phyloP scores from a whole-genome alignment of 2,113 vertebrate genomes.

The Dasypus novemcinctus region DNA sequence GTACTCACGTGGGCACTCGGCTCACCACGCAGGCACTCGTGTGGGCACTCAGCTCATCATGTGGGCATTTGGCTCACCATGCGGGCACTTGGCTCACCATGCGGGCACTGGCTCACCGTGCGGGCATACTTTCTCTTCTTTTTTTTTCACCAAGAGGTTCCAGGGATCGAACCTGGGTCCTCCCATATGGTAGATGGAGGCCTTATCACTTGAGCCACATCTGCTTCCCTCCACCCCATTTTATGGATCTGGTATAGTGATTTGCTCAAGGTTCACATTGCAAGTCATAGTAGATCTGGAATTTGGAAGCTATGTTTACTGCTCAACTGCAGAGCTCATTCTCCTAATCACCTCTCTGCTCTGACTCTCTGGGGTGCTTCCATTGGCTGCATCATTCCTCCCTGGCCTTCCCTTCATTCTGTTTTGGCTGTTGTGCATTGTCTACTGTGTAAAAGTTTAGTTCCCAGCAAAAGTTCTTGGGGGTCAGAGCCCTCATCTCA shows the following conservation, averaged over 20 bases:
- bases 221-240: too few species aligned
- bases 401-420: background rate
- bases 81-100: too few species aligned
- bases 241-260: background rate
- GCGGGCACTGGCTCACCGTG: too few species aligned
- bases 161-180: too few species aligned
- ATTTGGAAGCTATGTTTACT: background rate
- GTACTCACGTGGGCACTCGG: too few species aligned
- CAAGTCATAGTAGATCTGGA: constrained; percentile 5
- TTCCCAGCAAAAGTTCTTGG: background rate
- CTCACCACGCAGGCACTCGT: too few species aligned
- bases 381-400: background rate
- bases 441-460: background rate
- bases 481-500: background rate
- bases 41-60: too few species aligned
- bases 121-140: too few species aligned
- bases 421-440: background rate
- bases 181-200: too few species aligned
- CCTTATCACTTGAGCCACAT: too few species aligned
- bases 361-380: background rate
- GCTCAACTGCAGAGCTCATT: background rate
- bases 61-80: too few species aligned
- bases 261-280: background rate
- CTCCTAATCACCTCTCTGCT: background rate
- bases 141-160: too few species aligned